These are phyloP conservation scores for Latrodectus elegans DNA, from an alignment of 2,888 invertebrate species.

Conservation along the genomic window DNA sequence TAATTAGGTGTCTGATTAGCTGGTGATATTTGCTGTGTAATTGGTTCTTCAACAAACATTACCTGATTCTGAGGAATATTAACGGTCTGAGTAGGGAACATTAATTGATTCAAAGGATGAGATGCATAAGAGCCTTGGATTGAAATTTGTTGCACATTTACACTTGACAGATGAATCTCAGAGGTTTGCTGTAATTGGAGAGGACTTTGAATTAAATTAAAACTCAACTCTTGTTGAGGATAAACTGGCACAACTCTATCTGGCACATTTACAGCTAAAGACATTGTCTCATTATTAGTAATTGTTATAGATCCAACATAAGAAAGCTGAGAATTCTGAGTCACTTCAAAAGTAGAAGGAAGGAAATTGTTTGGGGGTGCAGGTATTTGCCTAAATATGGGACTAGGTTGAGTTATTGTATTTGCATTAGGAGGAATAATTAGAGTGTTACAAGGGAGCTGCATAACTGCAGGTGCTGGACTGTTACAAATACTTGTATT, in stretches of 20 bases:
- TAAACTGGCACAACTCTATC: conserved; percentile 51
- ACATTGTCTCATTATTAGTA: conserved; percentile 65
- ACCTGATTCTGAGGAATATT: conserved; percentile 52
- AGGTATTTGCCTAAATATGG: conserved; percentile 37
- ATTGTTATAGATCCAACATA: conserved; percentile 69
- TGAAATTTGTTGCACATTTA: conserved; percentile 66
- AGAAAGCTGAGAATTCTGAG: conserved; percentile 50
- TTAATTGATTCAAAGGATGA: conserved; percentile 29
- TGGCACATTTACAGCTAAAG: conserved; percentile 60
- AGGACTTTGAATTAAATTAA: conserved; percentile 45
- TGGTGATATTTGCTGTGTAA: conserved; percentile 22
- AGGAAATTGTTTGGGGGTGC: conserved; percentile 46
- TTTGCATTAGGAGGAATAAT: conserved; percentile 46
- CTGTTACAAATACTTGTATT: conserved; percentile 28
- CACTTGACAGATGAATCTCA: conserved; percentile 50
- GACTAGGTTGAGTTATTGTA: conserved; percentile 14
- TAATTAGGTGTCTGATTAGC: conserved; percentile 31
- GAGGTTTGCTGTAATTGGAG: conserved; percentile 55
- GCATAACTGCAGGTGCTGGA: conserved; percentile 27
- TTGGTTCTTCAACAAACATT: conserved; percentile 56
- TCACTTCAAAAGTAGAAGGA: conserved; percentile 30
- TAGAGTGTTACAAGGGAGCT: conserved; percentile 52
- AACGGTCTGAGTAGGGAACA: conserved; percentile 54
- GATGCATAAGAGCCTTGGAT: conserved; percentile 45
- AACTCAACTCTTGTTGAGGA: conserved; percentile 52